phyloP scores from a whole-genome alignment of 2,113 vertebrate genomes.

The Odobenus rosmarus region DNA sequence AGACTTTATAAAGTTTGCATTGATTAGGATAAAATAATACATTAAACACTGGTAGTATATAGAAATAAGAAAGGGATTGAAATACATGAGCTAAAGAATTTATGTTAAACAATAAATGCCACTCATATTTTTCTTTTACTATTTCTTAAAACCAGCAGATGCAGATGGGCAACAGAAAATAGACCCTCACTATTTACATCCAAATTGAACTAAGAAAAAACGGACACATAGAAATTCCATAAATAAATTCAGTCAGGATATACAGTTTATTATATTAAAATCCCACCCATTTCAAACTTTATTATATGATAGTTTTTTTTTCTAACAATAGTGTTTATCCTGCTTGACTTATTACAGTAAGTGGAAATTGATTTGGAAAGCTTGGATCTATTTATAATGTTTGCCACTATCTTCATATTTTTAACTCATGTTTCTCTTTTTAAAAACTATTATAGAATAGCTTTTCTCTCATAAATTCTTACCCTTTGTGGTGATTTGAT shows the following conservation, averaged over 20 bases:
- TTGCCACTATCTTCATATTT: background rate
- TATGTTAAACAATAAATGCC: background rate
- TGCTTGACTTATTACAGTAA: background rate
- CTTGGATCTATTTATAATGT: background rate
- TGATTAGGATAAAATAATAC: slow-evolving; percentile 16
- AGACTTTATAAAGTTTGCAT: background rate
- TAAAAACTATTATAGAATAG: background rate
- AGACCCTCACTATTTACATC: background rate
- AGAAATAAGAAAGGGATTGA: background rate
- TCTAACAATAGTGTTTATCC: background rate
- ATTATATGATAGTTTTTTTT: background rate
- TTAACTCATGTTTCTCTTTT: background rate
- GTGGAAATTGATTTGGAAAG: background rate
- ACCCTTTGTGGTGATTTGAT: background rate
- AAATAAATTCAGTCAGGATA: background rate
- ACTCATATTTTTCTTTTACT: background rate
- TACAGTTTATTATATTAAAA: background rate
- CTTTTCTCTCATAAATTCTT: background rate
- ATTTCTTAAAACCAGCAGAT: background rate
- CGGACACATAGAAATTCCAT: background rate
- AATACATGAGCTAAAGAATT: background rate
- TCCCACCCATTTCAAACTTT: background rate
- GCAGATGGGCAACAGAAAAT: background rate
- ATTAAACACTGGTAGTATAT: background rate
- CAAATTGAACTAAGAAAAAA: background rate